Conservation (phyloP, 1,140 invertebrate genomes). For the Phortica variegata region DNA sequence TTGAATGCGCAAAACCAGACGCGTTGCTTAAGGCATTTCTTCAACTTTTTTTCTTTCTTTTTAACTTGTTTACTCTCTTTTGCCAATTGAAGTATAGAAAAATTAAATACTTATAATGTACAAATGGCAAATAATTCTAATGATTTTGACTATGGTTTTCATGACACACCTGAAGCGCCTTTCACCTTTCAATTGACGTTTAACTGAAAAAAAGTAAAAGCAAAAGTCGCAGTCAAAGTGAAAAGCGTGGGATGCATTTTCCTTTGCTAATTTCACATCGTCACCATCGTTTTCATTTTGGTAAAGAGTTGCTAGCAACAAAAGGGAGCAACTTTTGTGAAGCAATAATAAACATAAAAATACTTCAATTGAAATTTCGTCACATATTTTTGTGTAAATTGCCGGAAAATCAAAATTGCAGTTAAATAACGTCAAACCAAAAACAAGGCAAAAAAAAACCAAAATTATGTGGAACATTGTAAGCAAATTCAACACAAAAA, state of each 20-base stretch:
- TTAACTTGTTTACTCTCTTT: too few species aligned
- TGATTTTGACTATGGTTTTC: too few species aligned
- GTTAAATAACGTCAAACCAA: slow-evolving; percentile 36
- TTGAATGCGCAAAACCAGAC: too few species aligned
- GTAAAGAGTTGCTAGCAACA: slow-evolving; percentile 52
- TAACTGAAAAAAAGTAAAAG: slow-evolving; percentile 46
- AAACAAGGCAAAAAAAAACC: slow-evolving; percentile 44
- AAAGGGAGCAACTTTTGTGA: slow-evolving; percentile 22
- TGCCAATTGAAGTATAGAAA: too few species aligned
- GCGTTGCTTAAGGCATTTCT: too few species aligned
- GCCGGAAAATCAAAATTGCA: slow-evolving; percentile 53
- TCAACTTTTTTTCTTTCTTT: too few species aligned
- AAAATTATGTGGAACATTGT: slow-evolving; percentile 46
- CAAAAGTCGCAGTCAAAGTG: slow-evolving; percentile 49
- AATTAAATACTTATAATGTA: too few species aligned
- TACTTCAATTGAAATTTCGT: slow-evolving; percentile 51
- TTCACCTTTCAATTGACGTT: slow-evolving; percentile 54
- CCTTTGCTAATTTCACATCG: too few species aligned
- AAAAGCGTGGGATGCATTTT: slow-evolving; percentile 39
- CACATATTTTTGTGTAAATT: slow-evolving; percentile 55
- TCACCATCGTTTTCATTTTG: slow-evolving; percentile 3
- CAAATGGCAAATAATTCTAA: too few species aligned
- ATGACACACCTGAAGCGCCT: slow-evolving; percentile 23
- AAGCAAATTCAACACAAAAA: slow-evolving; percentile 33
- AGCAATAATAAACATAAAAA: slow-evolving; percentile 37